Base-by-base conservation (phyloP, 2,888 invertebrate genomes). In the Ferdinandea cuprea region DNA sequence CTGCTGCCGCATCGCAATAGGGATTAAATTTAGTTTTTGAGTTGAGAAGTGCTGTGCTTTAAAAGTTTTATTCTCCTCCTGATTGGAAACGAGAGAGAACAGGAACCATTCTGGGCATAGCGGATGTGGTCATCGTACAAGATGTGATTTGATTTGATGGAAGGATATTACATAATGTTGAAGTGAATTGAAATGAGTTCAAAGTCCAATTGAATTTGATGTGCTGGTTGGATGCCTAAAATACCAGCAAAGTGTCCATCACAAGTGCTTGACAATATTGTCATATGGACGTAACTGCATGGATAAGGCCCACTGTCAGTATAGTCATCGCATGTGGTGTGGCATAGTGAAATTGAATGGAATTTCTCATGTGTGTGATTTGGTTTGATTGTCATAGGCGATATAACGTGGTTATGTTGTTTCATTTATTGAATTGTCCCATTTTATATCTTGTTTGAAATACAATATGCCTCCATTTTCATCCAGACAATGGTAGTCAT, bases 21-120 rank as follows among this genome's bases (percentile, higher is more conserved):
- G 73, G 73, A 66, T 73, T 79, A 73, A 61, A 54, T 73, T 59
- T 28, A 30, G 25, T 25, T 25, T n/a, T 3, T 3, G 40, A n/a
- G 42, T 28, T 58, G 32, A 11, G 32, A 32, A 30, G 13, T 15
- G 40, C 15, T 61, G 44, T 42, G 17, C 7, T 28, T 17, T 1
- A 11, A 25, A 25, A 25, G n/a, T n/a, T n/a, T n/a, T n/a, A n/a
- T n/a, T n/a, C n/a, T n/a, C n/a, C n/a, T n/a, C n/a, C n/a, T n/a
- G 42, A 28, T 30, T 42, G 30, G 6, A 15, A 4, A 11, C n/a
- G 54, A 19, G 21, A 48, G 61, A 30, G 30, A 52, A 59, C 25
- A 46, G 21, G 46, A 63, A 13, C n/a, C 44, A 56, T 56, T 35
- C 25, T 17, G 2, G 28, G 35, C 37, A n/a, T 37, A 11, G 46